Conservation (phyloP, 2,113 vertebrate genomes). For the Oxygymnocypris stewartii region DNA sequence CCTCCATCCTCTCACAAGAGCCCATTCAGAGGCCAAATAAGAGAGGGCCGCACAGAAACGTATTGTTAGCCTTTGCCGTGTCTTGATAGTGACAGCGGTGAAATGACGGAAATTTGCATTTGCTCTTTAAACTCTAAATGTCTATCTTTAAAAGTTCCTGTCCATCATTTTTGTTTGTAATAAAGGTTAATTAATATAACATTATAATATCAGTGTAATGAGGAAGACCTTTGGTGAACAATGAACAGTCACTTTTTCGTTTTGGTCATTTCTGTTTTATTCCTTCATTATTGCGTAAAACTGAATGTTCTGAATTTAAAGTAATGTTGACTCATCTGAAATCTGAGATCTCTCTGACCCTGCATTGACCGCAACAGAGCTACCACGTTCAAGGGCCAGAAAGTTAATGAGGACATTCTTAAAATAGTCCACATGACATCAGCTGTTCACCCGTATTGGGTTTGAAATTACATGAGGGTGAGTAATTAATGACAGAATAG, state of each 20-base stretch:
- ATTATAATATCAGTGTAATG: neutral
- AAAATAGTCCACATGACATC: no score
- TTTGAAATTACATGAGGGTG: no score
- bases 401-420: no score
- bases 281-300: neutral
- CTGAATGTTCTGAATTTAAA: no score
- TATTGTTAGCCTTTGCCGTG: constrained; percentile 68
- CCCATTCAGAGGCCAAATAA: constrained; percentile 62
- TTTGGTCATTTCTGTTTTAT: neutral
- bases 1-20: constrained; percentile 74
- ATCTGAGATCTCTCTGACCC: no score
- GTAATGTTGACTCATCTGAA: no score
- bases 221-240: neutral
- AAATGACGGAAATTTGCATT: constrained; percentile 50
- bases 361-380: no score
- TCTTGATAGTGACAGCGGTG: constrained; percentile 26
- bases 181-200: neutral
- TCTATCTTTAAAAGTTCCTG: neutral
- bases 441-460: no score
- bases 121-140: constrained; percentile 31
- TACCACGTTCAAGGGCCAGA: no score
- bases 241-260: neutral
- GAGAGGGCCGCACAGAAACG: constrained; percentile 48
- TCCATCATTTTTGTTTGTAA: neutral
- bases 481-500: no score